Base-by-base conservation (phyloP, 2,797 vertebrate genomes). In the Sardinella longiceps region DNA sequence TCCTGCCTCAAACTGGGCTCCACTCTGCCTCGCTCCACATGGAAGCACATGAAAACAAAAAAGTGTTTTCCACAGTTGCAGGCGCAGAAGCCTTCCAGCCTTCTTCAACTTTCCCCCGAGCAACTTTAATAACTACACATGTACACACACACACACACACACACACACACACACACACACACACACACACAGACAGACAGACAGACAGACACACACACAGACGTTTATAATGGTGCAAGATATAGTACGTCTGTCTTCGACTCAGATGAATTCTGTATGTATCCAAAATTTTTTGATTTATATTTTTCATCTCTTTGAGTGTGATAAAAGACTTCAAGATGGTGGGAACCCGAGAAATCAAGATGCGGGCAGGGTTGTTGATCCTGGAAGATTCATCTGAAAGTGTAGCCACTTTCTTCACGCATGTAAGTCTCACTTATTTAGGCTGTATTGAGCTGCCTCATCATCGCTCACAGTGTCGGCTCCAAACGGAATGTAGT, bases 401-500 rank as follows among this genome's bases (percentile, higher is more conserved):
- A 82, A 80, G 48, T 87, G 77, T 81, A 84, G 60, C 39, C 84
- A 82, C 23, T 45, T 25, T 63, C 74, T 86, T 58, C 46, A 87
- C 58, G 83, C 60, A 83, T 37, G 53, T 3, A 85, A 74, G 39
- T 39, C 60, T 48, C 83, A 83, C 84, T 89, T 89, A 86, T 88
- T 90, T 89, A 86, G 63, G 84, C 88, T 70, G 51, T 58, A 77
- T 83, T 33, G 82, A 86, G 84, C 60, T 60, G 85, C 86, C 87
- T 88, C 83, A 51, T 88, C 88, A 91, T 89, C 88, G 87, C 84
- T 90, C 89, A 90, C 39, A 74, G 84, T 87, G 87, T 83, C 87
- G 89, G 82, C 80, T 87, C 88, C 87, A 90, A 90, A 91, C 90
- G 88, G 88, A 90, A 82, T 84, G 82, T 82, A 53, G 48, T 82